Conservation (phyloP, 2,113 vertebrate genomes). For the Gadus chalcogrammus region DNA sequence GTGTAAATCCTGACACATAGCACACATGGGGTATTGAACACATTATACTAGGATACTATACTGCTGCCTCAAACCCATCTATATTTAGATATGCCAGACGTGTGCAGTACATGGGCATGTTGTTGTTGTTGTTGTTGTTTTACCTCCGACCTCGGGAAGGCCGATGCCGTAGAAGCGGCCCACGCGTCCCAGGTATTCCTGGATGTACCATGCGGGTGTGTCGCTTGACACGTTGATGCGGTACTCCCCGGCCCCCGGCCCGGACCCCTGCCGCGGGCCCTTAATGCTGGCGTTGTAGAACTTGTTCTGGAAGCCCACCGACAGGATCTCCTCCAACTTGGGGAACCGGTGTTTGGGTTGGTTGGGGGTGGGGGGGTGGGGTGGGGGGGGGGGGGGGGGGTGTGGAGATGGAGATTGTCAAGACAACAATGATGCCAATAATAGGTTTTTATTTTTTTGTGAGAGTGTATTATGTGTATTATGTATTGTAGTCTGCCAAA, state of each 20-base stretch:
- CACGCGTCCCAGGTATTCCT: conserved; percentile 72
- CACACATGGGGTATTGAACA: background rate
- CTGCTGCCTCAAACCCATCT: background rate
- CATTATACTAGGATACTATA: background rate
- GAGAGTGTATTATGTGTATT: no score
- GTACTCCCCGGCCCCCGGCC: conserved; percentile 48
- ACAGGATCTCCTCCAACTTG: conserved; percentile 68
- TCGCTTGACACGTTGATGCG: conserved; percentile 78
- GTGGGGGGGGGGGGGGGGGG: no score
- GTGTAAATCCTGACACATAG: background rate
- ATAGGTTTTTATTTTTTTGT: no score
- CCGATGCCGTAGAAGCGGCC: conserved; percentile 61
- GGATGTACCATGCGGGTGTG: conserved; percentile 79
- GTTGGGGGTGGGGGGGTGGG: no score
- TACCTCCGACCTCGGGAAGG: conserved; percentile 67
- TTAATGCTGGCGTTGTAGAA: conserved; percentile 69
- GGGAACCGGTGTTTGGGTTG: background rate
- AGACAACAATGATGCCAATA: no score
- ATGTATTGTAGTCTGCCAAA: no score
- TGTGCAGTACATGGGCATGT: background rate
- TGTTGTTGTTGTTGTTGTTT: conserved; percentile 4
- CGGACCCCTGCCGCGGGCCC: conserved; percentile 1
- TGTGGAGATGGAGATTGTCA: no score
- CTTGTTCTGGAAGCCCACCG: conserved; percentile 74
- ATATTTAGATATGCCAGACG: background rate